A percentile compares a stretch with the other conserved stretches of the same genome.
These are phyloP conservation scores for Istiophorus platypterus DNA, from an alignment of 2,113 vertebrate genomes.

Conservation along the genomic window DNA sequence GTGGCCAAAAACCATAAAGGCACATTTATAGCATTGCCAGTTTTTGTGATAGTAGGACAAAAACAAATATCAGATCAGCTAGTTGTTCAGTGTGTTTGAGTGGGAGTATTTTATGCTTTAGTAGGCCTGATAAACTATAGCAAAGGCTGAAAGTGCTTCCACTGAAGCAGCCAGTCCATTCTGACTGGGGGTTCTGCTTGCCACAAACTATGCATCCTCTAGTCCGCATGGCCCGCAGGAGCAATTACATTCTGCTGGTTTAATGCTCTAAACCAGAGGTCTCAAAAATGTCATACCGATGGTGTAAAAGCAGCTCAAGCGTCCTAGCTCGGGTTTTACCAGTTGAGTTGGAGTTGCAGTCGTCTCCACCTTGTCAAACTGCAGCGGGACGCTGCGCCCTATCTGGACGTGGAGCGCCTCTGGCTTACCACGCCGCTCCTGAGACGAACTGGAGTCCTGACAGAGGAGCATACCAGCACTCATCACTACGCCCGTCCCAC, in stretches of 20 bases:
- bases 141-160: too few relatives aligned
- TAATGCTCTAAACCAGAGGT: too few relatives aligned
- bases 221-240: neutral
- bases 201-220: neutral
- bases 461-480: constrained; percentile 17
- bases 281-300: too few relatives aligned
- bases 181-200: too few relatives aligned
- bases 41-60: too few relatives aligned
- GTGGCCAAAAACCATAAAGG: too few relatives aligned
- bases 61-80: too few relatives aligned
- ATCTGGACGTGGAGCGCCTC: neutral
- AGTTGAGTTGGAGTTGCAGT: neutral
- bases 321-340: neutral
- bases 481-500: neutral
- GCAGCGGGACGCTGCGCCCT: neutral
- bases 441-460: neutral
- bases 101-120: too few relatives aligned
- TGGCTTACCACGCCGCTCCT: neutral
- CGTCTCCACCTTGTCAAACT: neutral
- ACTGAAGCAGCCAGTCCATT: too few relatives aligned
- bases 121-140: too few relatives aligned
- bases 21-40: too few relatives aligned
- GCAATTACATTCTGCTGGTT: neutral
- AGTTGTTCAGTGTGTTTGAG: too few relatives aligned
- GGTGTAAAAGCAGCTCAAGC: neutral